A percentile compares a stretch with the other conserved stretches of the same genome.
These are phyloP conservation scores for Nyctereutes procyonoides DNA, from an alignment of 2,113 vertebrate species.

Conservation along the genomic window DNA sequence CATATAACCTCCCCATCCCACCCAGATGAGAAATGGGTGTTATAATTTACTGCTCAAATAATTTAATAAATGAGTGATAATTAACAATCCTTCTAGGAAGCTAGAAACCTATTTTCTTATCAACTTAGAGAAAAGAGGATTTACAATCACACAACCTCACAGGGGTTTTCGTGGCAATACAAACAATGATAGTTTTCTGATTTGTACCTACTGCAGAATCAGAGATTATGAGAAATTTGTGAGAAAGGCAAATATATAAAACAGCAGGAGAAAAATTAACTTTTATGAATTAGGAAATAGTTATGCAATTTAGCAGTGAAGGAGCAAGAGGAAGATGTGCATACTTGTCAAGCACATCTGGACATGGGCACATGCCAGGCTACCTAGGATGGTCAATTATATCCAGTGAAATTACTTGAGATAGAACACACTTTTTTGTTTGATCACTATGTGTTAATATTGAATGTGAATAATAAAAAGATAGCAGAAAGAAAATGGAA, in stretches of 20 bases:
- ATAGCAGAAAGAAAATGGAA: background rate
- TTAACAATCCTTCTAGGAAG: background rate
- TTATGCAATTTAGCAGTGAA: background rate
- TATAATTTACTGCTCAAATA: background rate
- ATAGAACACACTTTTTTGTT: background rate
- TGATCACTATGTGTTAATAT: background rate
- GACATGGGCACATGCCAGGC: background rate
- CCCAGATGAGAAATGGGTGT: background rate
- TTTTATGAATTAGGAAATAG: slow-evolving; percentile 29
- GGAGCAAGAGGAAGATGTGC: background rate
- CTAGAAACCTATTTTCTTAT: background rate
- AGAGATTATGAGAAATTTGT: background rate
- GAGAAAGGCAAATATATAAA: slow-evolving; percentile 5
- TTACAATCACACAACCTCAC: background rate
- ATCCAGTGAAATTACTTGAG: background rate
- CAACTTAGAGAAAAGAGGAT: background rate
- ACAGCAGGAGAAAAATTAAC: slow-evolving; percentile 25
- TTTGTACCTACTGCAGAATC: background rate
- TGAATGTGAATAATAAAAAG: background rate
- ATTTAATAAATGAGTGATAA: background rate
- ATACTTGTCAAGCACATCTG: background rate
- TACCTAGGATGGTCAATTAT: background rate
- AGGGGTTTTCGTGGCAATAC: background rate
- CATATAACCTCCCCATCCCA: background rate
- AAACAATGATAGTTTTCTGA: background rate